Evolutionary conservation across 2,113 vertebrate species (phyloP).

Genomic region (Mus pahari): DNA sequence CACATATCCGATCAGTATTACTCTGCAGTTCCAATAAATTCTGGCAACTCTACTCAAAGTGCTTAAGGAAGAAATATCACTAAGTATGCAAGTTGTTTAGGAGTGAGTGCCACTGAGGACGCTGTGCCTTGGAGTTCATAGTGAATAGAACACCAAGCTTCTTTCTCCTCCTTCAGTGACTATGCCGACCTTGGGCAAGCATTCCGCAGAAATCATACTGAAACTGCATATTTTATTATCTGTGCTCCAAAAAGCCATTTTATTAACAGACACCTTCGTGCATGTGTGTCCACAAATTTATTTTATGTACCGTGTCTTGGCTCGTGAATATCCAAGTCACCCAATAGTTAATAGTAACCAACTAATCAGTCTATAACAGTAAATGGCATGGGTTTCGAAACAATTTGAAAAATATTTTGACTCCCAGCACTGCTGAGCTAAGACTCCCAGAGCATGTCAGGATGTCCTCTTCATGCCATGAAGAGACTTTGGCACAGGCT

Average conservation of each 20-base stretch:
- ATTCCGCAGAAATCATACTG: neutral
- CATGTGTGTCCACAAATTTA: neutral
- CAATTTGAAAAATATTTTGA: neutral
- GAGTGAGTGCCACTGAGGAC: neutral
- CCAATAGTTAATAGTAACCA: neutral
- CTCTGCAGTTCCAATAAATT: neutral
- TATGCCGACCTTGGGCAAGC: neutral
- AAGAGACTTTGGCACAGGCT: neutral
- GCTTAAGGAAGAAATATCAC: neutral
- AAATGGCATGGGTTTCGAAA: neutral
- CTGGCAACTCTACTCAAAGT: neutral
- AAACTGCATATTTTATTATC: neutral
- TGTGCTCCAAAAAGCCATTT: neutral
- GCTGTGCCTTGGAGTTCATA: neutral
- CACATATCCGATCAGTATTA: neutral
- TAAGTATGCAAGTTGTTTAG: neutral
- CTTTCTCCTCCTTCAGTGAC: neutral
- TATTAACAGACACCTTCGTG: neutral
- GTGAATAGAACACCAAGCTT: neutral
- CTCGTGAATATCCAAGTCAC: constrained; percentile 11
- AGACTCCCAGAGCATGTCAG: neutral
- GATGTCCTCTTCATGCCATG: neutral
- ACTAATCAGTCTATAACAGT: neutral
- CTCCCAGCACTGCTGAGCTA: neutral
- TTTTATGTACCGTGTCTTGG: neutral